Conservation (phyloP, 1,140 invertebrate genomes). For the Piezodorus guildinii region DNA sequence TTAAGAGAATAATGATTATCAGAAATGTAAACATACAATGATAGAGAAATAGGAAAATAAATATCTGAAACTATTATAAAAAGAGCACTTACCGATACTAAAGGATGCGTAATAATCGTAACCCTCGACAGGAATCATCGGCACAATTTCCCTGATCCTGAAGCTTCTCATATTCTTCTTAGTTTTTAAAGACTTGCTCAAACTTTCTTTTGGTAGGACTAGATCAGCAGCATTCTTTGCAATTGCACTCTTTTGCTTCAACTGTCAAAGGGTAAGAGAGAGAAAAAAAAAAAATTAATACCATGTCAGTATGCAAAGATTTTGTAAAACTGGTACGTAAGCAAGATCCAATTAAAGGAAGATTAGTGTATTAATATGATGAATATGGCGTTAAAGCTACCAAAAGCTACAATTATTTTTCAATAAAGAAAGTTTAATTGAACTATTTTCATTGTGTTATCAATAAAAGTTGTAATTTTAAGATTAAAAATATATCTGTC, state of each 20-base stretch:
- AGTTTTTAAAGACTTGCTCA: not conserved
- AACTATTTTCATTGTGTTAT: no score
- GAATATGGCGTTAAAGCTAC: no score
- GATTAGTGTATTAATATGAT: no score
- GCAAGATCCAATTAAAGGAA: no score
- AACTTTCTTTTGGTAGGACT: not conserved
- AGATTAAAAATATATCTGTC: no score
- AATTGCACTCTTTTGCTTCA: not conserved
- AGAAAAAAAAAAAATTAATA: not conserved
- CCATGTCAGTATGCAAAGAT: no score
- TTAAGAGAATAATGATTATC: not conserved
- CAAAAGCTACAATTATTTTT: no score
- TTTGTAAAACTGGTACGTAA: no score
- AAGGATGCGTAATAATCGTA: not conserved
- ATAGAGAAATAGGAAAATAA: not conserved
- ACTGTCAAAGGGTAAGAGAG: not conserved
- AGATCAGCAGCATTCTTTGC: not conserved
- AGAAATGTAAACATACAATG: not conserved
- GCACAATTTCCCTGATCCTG: not conserved
- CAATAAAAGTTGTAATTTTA: no score
- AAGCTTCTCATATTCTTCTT: not conserved
- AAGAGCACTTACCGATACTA: not conserved
- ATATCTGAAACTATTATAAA: no score
- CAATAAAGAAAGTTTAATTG: no score
- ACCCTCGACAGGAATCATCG: not conserved